Conservation (phyloP, 2,797 vertebrate species). For the Peromyscus aztecus region DNA sequence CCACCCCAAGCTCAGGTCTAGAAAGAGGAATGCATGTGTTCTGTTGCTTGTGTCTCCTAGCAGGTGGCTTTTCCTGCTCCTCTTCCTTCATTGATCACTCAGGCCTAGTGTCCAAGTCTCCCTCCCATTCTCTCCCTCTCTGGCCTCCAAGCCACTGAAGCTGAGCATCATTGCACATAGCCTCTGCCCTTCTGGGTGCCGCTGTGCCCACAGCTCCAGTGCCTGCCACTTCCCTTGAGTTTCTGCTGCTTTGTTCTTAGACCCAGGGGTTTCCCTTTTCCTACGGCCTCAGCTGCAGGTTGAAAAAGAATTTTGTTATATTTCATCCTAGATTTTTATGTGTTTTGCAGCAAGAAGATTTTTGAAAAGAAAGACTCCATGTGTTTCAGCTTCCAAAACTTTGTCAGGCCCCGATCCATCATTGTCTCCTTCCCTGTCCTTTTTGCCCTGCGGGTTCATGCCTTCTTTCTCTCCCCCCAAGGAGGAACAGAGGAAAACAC, state of each 20-base stretch:
- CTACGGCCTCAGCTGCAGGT: neutral
- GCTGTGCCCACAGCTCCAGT: fast-evolving
- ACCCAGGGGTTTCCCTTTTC: neutral
- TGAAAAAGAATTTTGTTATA: neutral
- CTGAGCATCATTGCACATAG: fast-evolving
- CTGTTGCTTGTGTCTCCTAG: neutral
- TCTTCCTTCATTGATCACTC: neutral
- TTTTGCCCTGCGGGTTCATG: neutral
- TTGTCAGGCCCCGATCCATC: neutral
- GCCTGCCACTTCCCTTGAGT: neutral
- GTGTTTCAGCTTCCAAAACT: neutral
- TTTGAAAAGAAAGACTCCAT: constrained; percentile 1
- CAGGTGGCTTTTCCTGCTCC: neutral
- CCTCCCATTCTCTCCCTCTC: neutral
- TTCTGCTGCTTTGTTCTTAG: neutral
- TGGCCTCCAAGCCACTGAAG: neutral
- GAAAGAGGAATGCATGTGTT: neutral
- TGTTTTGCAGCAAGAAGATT: neutral
- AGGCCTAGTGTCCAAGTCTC: neutral
- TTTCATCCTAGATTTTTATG: neutral
- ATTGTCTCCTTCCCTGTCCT: neutral
- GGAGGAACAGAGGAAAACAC: constrained; percentile 29
- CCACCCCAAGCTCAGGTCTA: neutral
- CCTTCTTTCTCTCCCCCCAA: neutral
- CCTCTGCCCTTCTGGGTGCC: fast-evolving